These are phyloP conservation scores for Carettochelys insculpta DNA, from an alignment of 2,113 vertebrate genomes.

Conservation along the genomic window DNA sequence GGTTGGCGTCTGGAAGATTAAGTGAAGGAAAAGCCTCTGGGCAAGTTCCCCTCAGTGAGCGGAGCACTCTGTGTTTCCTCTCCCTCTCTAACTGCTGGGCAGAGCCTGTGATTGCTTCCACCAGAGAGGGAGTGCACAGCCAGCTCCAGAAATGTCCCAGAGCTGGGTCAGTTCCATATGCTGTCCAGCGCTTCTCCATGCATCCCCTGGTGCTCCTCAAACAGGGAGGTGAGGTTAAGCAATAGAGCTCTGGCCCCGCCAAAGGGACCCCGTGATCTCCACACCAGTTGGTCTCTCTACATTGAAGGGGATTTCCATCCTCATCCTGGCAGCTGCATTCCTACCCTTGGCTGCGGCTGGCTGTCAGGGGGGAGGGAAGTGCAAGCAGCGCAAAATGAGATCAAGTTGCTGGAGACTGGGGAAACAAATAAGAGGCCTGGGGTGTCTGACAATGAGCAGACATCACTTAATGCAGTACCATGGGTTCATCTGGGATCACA, in stretches of 20 bases:
- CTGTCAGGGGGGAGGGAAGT: neutral
- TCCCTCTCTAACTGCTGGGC: neutral
- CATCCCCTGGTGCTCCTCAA: neutral
- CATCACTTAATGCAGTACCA: neutral
- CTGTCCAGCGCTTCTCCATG: too few species aligned
- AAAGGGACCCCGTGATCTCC: neutral
- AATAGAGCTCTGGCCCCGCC: neutral
- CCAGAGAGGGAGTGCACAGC: neutral
- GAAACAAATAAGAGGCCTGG: neutral
- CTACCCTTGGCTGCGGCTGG: neutral
- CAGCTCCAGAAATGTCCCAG: neutral
- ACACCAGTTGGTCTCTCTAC: neutral
- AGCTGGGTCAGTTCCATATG: neutral
- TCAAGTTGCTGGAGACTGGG: neutral
- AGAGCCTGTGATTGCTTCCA: neutral
- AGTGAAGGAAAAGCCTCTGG: neutral
- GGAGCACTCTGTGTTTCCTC: rapidly evolving
- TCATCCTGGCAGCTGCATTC: neutral
- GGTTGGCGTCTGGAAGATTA: slow-evolving; percentile 54
- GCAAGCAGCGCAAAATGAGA: neutral
- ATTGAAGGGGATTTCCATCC: neutral
- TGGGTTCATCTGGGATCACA: neutral
- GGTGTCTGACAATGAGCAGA: neutral
- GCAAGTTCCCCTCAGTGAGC: neutral
- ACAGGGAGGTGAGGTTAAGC: neutral